phyloP scores from a whole-genome alignment of 1,140 invertebrate genomes.

The Cherax destructor region DNA sequence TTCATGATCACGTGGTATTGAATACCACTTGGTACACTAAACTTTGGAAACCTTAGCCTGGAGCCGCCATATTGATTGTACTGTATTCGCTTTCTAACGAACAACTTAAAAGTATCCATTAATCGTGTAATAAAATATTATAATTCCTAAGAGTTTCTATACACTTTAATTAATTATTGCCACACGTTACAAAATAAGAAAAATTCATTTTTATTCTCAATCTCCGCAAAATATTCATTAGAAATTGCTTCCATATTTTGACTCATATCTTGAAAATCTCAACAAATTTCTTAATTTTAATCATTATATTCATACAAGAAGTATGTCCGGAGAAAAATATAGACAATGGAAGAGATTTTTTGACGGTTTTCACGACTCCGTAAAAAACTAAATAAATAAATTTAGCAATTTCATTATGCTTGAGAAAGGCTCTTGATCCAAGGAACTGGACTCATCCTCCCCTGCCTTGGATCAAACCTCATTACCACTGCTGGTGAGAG shows the following conservation, averaged over 20 bases:
- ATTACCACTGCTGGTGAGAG: too few species aligned
- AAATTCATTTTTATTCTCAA: background rate
- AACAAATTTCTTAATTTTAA: background rate
- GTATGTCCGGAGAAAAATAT: too few species aligned
- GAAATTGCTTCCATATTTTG: background rate
- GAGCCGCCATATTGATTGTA: slow-evolving; percentile 65
- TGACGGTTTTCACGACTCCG: too few species aligned
- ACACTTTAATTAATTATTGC: background rate
- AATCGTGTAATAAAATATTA: background rate
- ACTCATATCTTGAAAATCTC: background rate
- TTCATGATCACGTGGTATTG: background rate
- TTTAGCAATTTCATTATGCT: too few species aligned
- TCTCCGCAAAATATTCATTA: background rate
- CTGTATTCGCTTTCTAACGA: slow-evolving; percentile 58
- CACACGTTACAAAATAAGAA: background rate
- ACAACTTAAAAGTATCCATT: slow-evolving; percentile 3
- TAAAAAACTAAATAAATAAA: too few species aligned
- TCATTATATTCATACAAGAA: too few species aligned
- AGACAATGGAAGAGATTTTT: too few species aligned
- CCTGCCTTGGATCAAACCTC: too few species aligned
- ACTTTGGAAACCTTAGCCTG: slow-evolving; percentile 3
- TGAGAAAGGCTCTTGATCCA: too few species aligned
- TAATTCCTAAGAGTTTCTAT: background rate
- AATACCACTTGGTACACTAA: slow-evolving; percentile 49
- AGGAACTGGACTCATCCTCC: too few species aligned